Evolutionary conservation across 2,888 invertebrate genomes (phyloP), one percentile per base, ranked within the genome.

Genomic region (Heterodera filipjevi): DNA sequence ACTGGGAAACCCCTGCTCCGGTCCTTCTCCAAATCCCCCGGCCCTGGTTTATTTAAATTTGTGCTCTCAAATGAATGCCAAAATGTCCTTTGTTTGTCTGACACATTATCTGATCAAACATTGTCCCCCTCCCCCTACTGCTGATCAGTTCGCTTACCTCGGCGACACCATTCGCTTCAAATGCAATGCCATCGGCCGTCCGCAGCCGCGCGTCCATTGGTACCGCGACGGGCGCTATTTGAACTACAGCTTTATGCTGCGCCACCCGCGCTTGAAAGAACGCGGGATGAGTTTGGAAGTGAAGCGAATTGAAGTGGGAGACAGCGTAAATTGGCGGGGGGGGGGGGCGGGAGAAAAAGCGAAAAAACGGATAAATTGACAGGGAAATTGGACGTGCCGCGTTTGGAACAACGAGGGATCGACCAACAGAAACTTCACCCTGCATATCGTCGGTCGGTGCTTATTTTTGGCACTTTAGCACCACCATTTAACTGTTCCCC

Each of bases 361-460:
- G n/a, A 6, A 27, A 59, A 27, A 59, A 59, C 10, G 59, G n/a
- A 5, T 3, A 6, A 59, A 59, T 59, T 79, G 81, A 75, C 79
- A 89, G 85, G 89, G 89, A 19, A 76, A 84, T 10, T 89, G 89
- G 89, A 81, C 85, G 2, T 89, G 89, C 77, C 83, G 86, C 64
- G 89, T 89, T 6, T 85, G 85, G 81, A 89, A 89, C 78, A 79
- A 81, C 27, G 83, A 84, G 73, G 89, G 88, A 12, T 84, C 84
- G 49, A 85, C 87, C 27, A 82, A 81, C 12, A 77, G 89, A 14
- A 89, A 87, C 72, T 89, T 89, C 80, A 89, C 86, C 12, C 71
- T 89, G 27, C 85, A 87, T 75, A 86, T 89, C 14, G 82, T 89
- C 46, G 89, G 89, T 89, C 49, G 79, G 87, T 84, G 3, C 22